Evolutionary conservation across 1,140 invertebrate species (phyloP), one percentile per base, ranked within the genome.

Genomic region (Bombus pascuorum): DNA sequence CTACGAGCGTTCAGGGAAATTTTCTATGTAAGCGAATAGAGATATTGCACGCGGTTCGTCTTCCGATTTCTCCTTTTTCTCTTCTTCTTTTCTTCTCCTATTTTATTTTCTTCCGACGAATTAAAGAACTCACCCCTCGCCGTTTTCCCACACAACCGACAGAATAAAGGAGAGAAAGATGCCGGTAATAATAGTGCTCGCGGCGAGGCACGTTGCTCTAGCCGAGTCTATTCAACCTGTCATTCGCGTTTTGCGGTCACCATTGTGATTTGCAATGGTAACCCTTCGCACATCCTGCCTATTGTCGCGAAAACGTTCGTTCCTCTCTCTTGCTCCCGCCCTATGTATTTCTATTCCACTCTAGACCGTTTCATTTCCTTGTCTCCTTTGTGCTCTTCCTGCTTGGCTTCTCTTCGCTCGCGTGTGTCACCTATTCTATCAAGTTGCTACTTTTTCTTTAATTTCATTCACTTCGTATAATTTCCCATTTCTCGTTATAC

Each of bases 221-320:
- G 90, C 91, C 84, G 75, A 88, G 87, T 90, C 92, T 92, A 93
- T 93, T 92, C 91, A 93, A 93, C 90, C 88, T 92, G 93, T 90
- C 90, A 87, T 87, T 93, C 90, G 88, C 90, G 86, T 91, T 90
- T 89, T 92, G 92, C 89, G 91, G 92, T 93, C 83, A 90, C 91
- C 90, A 93, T 93, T 93, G 92, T 93, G 92, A 93, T 93, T 93
- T 92, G 92, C 90, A 90, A 92, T 92, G 88, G 92, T 92, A 92
- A 93, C 92, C 92, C 91, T 91, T 89, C 89, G 91, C 87, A 90
- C 91, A 93, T 93, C 93, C 92, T 93, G 93, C 86, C 91, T 91
- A 93, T 93, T 93, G 93, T 93, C 80, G 88, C 89, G 83, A 87
- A 91, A 91, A 91, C 89, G 78, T 66, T 72, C 77, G 59, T 76